Evolutionary conservation across 2,797 vertebrate species (phyloP), one percentile per base, ranked within the genome.

Genomic region (Hemibagrus guttatus): DNA sequence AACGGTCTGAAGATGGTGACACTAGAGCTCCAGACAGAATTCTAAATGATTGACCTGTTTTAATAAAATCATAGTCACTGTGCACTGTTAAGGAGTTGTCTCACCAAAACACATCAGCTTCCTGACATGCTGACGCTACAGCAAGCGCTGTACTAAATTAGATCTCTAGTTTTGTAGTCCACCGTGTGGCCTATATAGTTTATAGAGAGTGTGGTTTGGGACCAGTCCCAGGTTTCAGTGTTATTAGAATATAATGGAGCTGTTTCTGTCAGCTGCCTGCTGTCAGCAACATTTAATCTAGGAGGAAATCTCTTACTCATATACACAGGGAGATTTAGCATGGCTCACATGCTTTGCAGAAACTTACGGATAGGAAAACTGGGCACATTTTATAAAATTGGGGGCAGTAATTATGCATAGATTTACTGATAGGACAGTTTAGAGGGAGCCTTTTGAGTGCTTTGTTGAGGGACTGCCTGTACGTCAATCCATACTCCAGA

Each of bases 251-350:
- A 58, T 42, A 74, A 76, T 78, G 16, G 11, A 23, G 52, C n/a
- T 39, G 4, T 72, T 56, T 74, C 42, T 14, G 66, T 75, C 58
- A 31, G 26, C 28, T 75, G 19, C 59, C 56, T 64, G 39, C 59
- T 56, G 59, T 68, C 86, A 83, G 46, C 86, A 61, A 78, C 72
- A 79, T 86, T 86, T 86, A 86, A 78, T 87, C 86, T 69, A 58
- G n/a, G 63, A 83, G 63, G 81, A 68, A 84, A 83, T 78, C 59
- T 87, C 61, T 35, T 64, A 19, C 61, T 52, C 59, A 16, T 16
- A 0, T 68, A 63, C 13, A 52, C 42, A 42, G 28, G 66, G 31
- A 21, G 42, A 49, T 26, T 61, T 69, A 49, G 52, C 35, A 39
- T 17, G 56, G 58, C 58, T 31, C 31, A 39, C 59, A 28, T 49